A percentile compares a stretch with the other conserved stretches of the same genome.
phyloP scores from a whole-genome alignment of 2,113 vertebrate genomes.

The Hymenochirus boettgeri region DNA sequence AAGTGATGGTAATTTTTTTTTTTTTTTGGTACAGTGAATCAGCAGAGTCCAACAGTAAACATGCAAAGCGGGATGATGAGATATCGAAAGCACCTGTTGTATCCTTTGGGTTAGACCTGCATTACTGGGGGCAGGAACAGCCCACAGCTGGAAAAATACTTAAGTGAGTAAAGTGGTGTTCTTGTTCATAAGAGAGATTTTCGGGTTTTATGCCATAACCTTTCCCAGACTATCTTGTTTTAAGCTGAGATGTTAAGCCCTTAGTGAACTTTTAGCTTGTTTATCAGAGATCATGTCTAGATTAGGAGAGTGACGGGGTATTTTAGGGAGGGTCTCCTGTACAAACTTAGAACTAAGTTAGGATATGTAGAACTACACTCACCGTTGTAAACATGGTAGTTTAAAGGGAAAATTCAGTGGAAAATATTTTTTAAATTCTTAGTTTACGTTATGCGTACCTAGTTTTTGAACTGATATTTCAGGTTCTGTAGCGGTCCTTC shows the following conservation, averaged over 20 bases:
- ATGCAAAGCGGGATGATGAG: constrained; percentile 52
- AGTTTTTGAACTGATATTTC: too few relatives aligned
- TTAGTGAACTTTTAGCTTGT: not conserved
- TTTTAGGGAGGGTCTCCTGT: not conserved
- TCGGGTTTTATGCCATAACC: not conserved
- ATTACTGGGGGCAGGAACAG: constrained; percentile 86
- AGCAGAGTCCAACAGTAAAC: constrained; percentile 37
- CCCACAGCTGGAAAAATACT: constrained; percentile 73
- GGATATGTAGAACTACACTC: too few relatives aligned
- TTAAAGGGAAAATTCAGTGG: too few relatives aligned
- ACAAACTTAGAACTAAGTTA: too few relatives aligned
- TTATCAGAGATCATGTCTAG: constrained; percentile 8
- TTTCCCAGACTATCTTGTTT: constrained; percentile 2
- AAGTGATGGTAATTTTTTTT: not conserved
- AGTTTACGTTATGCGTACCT: too few relatives aligned
- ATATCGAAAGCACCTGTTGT: constrained; percentile 68
- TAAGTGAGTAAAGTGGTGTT: constrained; percentile 65
- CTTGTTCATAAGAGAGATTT: constrained; percentile 23
- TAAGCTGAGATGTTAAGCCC: not conserved
- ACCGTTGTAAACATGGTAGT: too few relatives aligned
- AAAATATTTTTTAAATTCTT: too few relatives aligned
- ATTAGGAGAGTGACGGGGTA: not conserved
- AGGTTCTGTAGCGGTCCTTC: too few relatives aligned
- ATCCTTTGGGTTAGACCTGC: constrained; percentile 85
- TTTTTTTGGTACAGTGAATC: not conserved